phyloP scores from a whole-genome alignment of 1,140 invertebrate species.

The Asobara japonica region DNA sequence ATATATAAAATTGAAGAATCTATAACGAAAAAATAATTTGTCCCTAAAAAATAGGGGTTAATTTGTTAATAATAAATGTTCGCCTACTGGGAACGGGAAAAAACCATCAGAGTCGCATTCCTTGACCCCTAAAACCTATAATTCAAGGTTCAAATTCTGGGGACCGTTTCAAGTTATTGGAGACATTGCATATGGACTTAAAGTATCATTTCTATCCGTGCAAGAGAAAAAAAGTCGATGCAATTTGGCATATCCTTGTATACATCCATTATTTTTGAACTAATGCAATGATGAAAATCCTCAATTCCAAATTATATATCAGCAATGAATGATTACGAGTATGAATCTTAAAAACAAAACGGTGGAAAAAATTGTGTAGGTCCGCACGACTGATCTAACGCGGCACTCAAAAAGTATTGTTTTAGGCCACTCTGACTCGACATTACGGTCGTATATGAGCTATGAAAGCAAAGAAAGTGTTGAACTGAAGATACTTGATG shows the following conservation, averaged over 20 bases:
- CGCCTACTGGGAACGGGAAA: too few relatives aligned
- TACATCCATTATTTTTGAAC: background rate
- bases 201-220: too few relatives aligned
- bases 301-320: background rate
- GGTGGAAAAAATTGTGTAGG: conserved; percentile 41
- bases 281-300: background rate
- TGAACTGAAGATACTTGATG: background rate
- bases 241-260: background rate
- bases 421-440: conserved; percentile 18
- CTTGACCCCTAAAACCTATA: too few relatives aligned
- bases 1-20: too few relatives aligned
- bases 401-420: conserved; percentile 57
- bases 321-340: background rate
- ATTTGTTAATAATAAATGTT: too few relatives aligned
- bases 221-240: too few relatives aligned
- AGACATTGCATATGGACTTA: too few relatives aligned
- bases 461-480: background rate
- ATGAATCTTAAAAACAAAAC: background rate
- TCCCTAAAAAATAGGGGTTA: too few relatives aligned
- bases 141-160: too few relatives aligned
- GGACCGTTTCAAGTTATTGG: too few relatives aligned
- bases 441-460: background rate
- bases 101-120: too few relatives aligned
- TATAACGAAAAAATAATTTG: too few relatives aligned
- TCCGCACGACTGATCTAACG: conserved; percentile 65